phyloP scores from a whole-genome alignment of 2,888 invertebrate genomes.

The Pachliopta kotzebuea region DNA sequence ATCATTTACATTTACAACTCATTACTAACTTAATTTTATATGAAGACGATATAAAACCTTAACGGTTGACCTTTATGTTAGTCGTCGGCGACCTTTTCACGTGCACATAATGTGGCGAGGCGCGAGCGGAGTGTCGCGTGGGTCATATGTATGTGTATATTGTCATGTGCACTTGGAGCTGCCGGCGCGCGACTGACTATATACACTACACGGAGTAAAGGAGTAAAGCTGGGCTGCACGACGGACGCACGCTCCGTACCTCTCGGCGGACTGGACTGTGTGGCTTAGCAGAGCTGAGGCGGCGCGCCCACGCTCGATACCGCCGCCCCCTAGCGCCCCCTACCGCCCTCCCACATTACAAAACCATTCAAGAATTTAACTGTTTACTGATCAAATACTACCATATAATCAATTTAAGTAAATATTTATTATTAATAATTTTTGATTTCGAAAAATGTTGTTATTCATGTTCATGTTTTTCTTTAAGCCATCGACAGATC shows the following conservation, averaged over 20 bases:
- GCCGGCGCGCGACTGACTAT: slow-evolving; percentile 38
- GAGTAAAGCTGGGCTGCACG: slow-evolving; percentile 31
- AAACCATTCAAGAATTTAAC: slow-evolving; percentile 62
- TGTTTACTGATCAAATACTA: slow-evolving; percentile 50
- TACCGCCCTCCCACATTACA: slow-evolving; percentile 74
- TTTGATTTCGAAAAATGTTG: neutral
- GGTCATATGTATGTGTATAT: slow-evolving; percentile 34
- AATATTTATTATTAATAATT: neutral
- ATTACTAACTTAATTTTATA: slow-evolving; percentile 48
- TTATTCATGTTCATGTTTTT: neutral
- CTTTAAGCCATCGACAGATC: neutral
- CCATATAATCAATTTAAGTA: slow-evolving; percentile 19
- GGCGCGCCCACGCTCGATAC: slow-evolving; percentile 78
- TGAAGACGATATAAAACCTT: slow-evolving; percentile 31
- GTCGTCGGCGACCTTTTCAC: slow-evolving; percentile 33
- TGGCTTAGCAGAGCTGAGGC: slow-evolving; percentile 72
- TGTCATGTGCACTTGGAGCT: slow-evolving; percentile 41
- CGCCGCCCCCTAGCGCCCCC: slow-evolving; percentile 72
- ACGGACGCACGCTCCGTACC: slow-evolving; percentile 54
- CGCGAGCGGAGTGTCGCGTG: slow-evolving; percentile 35
- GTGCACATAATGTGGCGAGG: slow-evolving; percentile 35
- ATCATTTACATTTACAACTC: slow-evolving; percentile 61
- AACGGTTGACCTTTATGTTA: slow-evolving; percentile 28
- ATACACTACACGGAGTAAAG: too few relatives aligned
- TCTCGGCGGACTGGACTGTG: slow-evolving; percentile 64